phyloP scores from a whole-genome alignment of 2,888 invertebrate genomes.

The Chrysolina americana region DNA sequence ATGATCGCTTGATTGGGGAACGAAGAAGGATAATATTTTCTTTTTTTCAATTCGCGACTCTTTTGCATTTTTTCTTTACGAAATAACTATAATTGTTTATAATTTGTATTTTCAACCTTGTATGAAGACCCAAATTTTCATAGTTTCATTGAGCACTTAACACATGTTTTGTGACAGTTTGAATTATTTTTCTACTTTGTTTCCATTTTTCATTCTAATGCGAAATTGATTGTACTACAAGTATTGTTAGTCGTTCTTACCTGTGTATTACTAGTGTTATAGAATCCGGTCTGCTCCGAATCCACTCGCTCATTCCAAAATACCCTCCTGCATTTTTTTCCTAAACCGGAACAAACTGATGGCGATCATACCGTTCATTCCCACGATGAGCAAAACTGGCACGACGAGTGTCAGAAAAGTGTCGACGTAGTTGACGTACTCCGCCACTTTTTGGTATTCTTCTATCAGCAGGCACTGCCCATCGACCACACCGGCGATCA shows the following conservation, averaged over 20 bases:
- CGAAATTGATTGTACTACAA: too few species aligned
- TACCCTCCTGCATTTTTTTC: constrained; percentile 66
- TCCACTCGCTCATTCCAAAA: constrained; percentile 58
- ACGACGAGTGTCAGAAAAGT: constrained; percentile 75
- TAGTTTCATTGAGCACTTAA: too few species aligned
- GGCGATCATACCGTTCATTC: constrained; percentile 78
- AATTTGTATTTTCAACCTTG: too few species aligned
- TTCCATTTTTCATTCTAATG: too few species aligned
- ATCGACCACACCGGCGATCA: constrained; percentile 64
- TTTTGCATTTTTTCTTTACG: too few species aligned
- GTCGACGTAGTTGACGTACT: constrained; percentile 75
- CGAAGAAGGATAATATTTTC: too few species aligned
- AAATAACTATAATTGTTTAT: too few species aligned
- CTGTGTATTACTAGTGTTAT: constrained; percentile 66
- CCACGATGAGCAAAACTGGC: constrained; percentile 75
- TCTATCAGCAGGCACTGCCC: constrained; percentile 71
- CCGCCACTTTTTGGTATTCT: constrained; percentile 72
- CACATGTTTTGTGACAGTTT: too few species aligned
- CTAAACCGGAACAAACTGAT: constrained; percentile 71
- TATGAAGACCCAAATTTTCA: too few species aligned
- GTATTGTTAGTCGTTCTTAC: constrained; percentile 56
- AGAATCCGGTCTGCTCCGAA: constrained; percentile 67
- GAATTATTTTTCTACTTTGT: too few species aligned
- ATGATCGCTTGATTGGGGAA: too few species aligned
- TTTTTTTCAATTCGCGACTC: too few species aligned